Percentiles rank a stretch among this genome's conserved stretches.
phyloP scores from a whole-genome alignment of 2,113 vertebrate species.

The Aegithalos caudatus region DNA sequence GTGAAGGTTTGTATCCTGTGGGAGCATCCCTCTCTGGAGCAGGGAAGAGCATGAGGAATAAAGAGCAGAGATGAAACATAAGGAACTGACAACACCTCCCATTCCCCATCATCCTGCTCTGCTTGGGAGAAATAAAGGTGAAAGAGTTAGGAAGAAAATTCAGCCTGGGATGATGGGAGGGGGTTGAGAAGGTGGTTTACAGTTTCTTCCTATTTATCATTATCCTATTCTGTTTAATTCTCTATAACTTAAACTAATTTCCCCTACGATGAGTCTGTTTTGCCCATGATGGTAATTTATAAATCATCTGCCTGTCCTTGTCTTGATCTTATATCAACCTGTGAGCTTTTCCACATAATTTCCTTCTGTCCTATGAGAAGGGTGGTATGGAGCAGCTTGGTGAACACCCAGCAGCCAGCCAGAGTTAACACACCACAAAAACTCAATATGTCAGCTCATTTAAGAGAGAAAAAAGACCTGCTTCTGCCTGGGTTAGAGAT shows the following conservation, averaged over 20 bases:
- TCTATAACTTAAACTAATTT: background rate
- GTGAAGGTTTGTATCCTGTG: background rate
- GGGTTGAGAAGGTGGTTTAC: background rate
- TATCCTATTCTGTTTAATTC: background rate
- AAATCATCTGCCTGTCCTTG: background rate
- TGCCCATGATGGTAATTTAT: background rate
- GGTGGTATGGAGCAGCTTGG: background rate
- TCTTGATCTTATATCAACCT: background rate
- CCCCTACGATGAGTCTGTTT: background rate
- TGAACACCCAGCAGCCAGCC: background rate
- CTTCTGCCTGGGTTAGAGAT: background rate
- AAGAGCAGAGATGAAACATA: background rate
- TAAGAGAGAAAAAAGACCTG: background rate
- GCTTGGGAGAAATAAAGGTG: background rate
- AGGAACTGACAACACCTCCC: background rate
- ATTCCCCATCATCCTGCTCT: background rate
- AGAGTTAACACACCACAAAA: background rate
- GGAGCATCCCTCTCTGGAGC: background rate
- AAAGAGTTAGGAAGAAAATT: background rate
- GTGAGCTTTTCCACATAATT: background rate
- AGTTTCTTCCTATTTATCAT: background rate
- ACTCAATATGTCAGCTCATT: background rate
- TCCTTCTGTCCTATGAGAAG: background rate
- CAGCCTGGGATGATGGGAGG: background rate
- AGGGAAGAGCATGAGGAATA: background rate